Evolutionary conservation across 92 coral and sea anemone genomes (phyloP), one percentile per base, ranked within the genome.

Genomic region (Phenganax subtilis): DNA sequence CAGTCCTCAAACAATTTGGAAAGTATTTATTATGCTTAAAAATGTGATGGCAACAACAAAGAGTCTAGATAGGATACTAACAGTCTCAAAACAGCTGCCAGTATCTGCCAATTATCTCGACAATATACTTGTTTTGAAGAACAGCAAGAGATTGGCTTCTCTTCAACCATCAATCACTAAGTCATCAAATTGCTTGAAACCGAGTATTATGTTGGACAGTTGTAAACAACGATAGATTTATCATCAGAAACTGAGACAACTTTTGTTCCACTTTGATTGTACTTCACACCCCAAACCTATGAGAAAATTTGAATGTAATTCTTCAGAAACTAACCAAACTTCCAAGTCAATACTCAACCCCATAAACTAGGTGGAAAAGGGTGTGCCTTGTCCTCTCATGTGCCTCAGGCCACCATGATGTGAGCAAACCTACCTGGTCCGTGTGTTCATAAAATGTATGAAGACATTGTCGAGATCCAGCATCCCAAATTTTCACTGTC

Each of bases 261-360:
- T 84, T 92, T 94, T 71, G 98, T 92, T 60, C 98, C 98, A 3
- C 93, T 94, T 64, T 93, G 92, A 71, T 94, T 94, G 91, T 94
- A 94, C 73, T 92, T 92, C 9, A 91, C 98, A 60, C 98, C 90
- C 98, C 98, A 94, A 14, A 94, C 98, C 98, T 94, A 74, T 0
- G 75, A 80, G 7, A 27, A 73, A 51, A 75, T 51, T 14, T 47
- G 10, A 14, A 44, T 57, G 6, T 6, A 5, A 12, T 65, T 10
- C 47, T 37, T 37, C 47, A 37, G 47, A 37, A 37, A 37, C 47
- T 37, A 37, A 37, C 2, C 5, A 5, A 37, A 37, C 47, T 37
- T 20, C 25, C 25, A 20, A 20, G 25, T 20, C 47, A 5, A 37
- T 37, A 37, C 47, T 37, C 47, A 37, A 37, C 47, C 47, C 47